Evolutionary conservation across 2,888 invertebrate species (phyloP).

Genomic region (Chymomyza fuscimana): DNA sequence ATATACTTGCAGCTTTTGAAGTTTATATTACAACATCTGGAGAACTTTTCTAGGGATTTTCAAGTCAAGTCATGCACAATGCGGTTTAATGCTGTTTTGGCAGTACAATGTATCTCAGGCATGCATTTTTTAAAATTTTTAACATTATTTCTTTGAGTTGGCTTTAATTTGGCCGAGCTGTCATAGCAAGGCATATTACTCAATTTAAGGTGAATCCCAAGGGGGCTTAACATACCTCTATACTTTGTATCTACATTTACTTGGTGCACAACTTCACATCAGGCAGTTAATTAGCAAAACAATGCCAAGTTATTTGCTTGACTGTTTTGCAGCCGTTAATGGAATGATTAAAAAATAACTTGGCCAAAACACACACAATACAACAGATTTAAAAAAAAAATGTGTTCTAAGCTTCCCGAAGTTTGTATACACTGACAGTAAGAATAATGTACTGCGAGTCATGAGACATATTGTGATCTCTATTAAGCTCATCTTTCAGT

Average conservation of each 20-base stretch:
- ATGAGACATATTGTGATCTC: too few relatives aligned
- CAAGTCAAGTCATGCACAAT: background rate
- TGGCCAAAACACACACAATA: background rate
- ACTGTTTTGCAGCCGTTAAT: constrained; percentile 32
- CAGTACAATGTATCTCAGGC: background rate
- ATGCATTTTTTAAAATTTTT: constrained; percentile 1
- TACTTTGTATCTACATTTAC: constrained; percentile 16
- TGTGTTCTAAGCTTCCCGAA: background rate
- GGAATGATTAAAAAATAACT: constrained; percentile 47
- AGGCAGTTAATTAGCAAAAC: constrained; percentile 18
- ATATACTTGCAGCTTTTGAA: background rate
- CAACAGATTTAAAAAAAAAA: background rate
- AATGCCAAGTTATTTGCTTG: constrained; percentile 10
- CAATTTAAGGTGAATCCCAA: constrained; percentile 42
- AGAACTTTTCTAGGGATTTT: background rate
- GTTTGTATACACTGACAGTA: background rate
- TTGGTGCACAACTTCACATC: background rate
- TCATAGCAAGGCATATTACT: constrained; percentile 24
- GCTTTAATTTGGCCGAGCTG: constrained; percentile 30
- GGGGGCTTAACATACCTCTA: constrained; percentile 13
- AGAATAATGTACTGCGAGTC: too few relatives aligned
- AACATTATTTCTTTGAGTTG: constrained; percentile 19
- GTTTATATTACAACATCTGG: too few relatives aligned
- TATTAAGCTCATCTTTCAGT: too few relatives aligned
- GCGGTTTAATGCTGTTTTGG: background rate